Evolutionary conservation across 92 coral and sea anemone genomes (phyloP).

Genomic region (Epizoanthus fatuus): DNA sequence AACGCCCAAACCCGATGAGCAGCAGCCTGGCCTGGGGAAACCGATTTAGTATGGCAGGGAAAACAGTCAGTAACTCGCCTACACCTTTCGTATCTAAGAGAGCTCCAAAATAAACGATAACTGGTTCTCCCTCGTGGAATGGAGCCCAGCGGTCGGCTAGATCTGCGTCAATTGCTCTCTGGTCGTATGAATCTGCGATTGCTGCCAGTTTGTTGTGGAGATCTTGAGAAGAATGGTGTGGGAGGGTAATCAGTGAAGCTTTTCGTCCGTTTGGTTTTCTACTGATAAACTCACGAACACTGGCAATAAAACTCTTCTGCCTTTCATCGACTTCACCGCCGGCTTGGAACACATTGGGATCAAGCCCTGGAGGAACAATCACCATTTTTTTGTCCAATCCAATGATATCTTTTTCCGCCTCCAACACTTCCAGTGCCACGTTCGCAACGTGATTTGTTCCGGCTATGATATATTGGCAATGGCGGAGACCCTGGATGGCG

Average conservation of each 20-base stretch:
- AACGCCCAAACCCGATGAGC: constrained; percentile 86
- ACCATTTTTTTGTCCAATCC: constrained; percentile 70
- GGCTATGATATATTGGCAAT: constrained; percentile 80
- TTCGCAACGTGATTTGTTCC: constrained; percentile 81
- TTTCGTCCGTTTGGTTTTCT: constrained; percentile 85
- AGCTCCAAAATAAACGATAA: constrained; percentile 89
- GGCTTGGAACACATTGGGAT: constrained; percentile 81
- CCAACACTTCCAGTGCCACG: constrained; percentile 66
- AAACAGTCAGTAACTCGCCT: constrained; percentile 86
- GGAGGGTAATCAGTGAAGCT: constrained; percentile 63
- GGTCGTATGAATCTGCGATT: constrained; percentile 82
- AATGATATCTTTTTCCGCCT: constrained; percentile 69
- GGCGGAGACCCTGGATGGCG: constrained; percentile 82
- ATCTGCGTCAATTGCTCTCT: constrained; percentile 89
- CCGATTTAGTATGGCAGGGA: constrained; percentile 78
- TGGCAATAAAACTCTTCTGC: constrained; percentile 78
- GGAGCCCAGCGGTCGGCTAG: constrained; percentile 86
- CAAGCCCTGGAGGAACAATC: constrained; percentile 90
- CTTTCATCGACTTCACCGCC: constrained; percentile 74
- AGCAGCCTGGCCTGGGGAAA: constrained; percentile 81
- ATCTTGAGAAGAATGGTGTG: constrained; percentile 56
- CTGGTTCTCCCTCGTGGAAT: constrained; percentile 76
- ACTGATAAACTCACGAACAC: constrained; percentile 70
- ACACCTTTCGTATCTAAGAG: constrained; percentile 93
- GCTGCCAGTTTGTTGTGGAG: constrained; percentile 54